Base-by-base conservation (phyloP, 2,888 invertebrate species). In the Mechanitis mazaeus region DNA sequence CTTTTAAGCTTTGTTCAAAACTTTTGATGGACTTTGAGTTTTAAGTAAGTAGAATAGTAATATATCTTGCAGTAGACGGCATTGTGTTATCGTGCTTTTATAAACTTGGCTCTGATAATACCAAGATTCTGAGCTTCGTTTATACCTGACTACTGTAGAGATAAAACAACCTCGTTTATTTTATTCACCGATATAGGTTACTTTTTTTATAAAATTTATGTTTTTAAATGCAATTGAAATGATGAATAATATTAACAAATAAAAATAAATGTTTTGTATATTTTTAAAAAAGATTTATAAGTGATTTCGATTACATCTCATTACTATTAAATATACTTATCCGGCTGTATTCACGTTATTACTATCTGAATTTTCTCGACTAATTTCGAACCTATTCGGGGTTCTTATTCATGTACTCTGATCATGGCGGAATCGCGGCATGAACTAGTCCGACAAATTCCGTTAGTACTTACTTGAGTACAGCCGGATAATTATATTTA, bases 21-120 rank as follows among this genome's bases (percentile, higher is more conserved):
- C 81, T 87, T 87, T 85, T 87, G 88, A 88, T 88, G 85, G 87
- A 87, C 87, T 88, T 82, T 75, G 83, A 87, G 86, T 87, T 88
- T 87, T 87, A 87, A 88, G 85, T 86, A 82, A 84, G 82, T 88
- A 87, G 85, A 87, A 88, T 88, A 85, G 87, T 87, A 86, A 87
- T 88, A 86, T 83, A 87, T 88, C 87, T 87, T 84, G 60, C 64
- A 54, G 71, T 77, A 74, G 58, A 67, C 66, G 66, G 65, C 69
- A 72, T 74, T 72, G 69, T 75, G 70, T 70, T 64, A 66, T 66
- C 65, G 66, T 61, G 55, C 57, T 62, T 56, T 65, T 58, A 57
- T 58, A 60, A 61, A 64, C 63, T 69, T 64, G 66, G 53, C 54
- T 56, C 61, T 60, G 50, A 65, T 64, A 61, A 64, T 61, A 60